phyloP scores from a whole-genome alignment of 1,140 invertebrate genomes.

The Trichonephila clavipes region DNA sequence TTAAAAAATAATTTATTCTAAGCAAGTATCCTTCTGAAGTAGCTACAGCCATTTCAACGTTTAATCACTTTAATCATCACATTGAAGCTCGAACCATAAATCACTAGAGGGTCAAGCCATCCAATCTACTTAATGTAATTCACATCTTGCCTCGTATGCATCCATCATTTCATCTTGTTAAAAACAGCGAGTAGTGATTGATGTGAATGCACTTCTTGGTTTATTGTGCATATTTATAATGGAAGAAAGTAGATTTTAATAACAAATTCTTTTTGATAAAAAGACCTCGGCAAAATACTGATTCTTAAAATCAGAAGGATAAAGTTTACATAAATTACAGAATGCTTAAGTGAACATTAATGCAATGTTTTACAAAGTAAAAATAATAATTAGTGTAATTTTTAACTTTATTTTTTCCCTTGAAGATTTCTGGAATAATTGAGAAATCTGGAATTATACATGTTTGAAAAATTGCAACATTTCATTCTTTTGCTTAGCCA shows the following conservation, averaged over 20 bases:
- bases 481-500: no score
- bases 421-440: background rate
- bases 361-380: background rate
- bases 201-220: background rate
- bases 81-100: background rate
- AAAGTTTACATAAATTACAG: background rate
- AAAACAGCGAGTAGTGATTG: background rate
- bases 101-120: background rate
- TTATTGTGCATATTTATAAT: slow-evolving; percentile 17
- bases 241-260: background rate
- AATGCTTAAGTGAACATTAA: background rate
- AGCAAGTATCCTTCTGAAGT: background rate
- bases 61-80: slow-evolving; percentile 28
- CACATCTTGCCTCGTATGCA: background rate
- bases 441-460: no score
- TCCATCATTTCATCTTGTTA: slow-evolving; percentile 4
- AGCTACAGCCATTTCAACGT: background rate
- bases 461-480: no score
- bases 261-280: background rate
- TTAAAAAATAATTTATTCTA: slow-evolving; percentile 18
- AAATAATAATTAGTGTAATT: background rate
- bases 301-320: background rate
- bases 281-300: background rate
- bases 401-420: background rate
- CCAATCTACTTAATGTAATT: slow-evolving; percentile 29